These are phyloP conservation scores for Chionomys nivalis DNA, from an alignment of 2,113 vertebrate species.

Conservation along the genomic window DNA sequence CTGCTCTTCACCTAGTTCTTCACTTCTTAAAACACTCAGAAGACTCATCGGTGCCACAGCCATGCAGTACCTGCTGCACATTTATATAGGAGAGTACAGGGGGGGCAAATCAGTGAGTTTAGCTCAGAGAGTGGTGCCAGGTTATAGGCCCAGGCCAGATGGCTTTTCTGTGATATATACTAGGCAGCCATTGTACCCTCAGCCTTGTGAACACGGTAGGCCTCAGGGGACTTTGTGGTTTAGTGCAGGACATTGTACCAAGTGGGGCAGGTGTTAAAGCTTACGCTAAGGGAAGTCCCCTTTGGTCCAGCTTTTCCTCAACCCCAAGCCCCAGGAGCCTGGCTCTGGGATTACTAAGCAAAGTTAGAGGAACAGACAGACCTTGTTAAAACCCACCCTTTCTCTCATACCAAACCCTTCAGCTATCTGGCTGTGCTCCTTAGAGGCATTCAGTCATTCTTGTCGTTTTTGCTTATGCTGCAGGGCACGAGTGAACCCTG, in stretches of 20 bases:
- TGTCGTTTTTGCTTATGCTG: not conserved
- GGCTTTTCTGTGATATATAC: not conserved
- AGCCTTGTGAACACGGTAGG: not conserved
- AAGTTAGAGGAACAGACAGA: not conserved
- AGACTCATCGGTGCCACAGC: not conserved
- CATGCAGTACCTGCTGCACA: not conserved
- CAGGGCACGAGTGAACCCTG: not conserved
- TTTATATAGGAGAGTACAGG: not conserved
- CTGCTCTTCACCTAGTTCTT: not conserved
- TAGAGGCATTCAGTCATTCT: not conserved
- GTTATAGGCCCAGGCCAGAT: not conserved
- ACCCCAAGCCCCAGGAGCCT: not conserved
- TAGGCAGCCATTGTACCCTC: not conserved
- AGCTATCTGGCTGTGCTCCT: not conserved
- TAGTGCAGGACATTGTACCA: not conserved
- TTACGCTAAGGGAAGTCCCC: not conserved
- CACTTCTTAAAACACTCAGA: conserved; percentile 3
- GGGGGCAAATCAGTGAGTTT: not conserved
- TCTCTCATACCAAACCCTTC: not conserved
- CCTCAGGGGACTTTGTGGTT: not conserved
- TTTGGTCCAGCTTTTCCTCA: not conserved
- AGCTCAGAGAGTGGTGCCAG: not conserved
- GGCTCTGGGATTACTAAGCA: not conserved
- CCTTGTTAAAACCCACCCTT: not conserved
- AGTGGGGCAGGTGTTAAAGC: not conserved